Evolutionary conservation across 2,113 vertebrate genomes (phyloP).

Genomic region (Pogona vitticeps): DNA sequence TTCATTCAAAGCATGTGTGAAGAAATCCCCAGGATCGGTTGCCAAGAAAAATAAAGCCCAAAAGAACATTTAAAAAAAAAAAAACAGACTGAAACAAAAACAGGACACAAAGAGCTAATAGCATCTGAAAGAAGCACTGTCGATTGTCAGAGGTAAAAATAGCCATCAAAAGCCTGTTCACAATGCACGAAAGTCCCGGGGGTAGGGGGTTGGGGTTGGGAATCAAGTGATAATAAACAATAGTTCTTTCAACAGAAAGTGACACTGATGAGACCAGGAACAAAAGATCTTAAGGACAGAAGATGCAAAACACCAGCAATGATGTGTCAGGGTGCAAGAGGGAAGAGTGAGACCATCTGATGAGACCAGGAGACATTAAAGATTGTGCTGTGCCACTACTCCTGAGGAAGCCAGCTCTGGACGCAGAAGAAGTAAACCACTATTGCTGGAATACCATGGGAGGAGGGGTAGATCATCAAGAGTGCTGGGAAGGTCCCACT

Average conservation of each 20-base stretch:
- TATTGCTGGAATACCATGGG: too few species aligned
- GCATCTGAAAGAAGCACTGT: background rate
- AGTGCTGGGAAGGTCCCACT: too few species aligned
- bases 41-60: slow-evolving; percentile 61
- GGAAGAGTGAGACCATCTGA: background rate
- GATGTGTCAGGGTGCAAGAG: background rate
- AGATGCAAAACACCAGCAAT: background rate
- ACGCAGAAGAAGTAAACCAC: background rate
- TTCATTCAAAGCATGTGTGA: slow-evolving; percentile 44
- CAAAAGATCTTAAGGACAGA: background rate
- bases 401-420: background rate
- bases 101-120: background rate
- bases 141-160: background rate
- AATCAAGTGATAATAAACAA: background rate
- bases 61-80: background rate
- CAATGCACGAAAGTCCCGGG: background rate
- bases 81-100: slow-evolving; percentile 48
- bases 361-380: background rate
- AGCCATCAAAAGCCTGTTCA: slow-evolving; percentile 1
- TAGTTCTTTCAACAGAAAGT: background rate
- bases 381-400: background rate
- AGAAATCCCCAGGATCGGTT: slow-evolving; percentile 46
- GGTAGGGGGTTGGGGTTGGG: background rate
- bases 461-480: too few species aligned
- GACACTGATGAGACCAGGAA: background rate